These are phyloP conservation scores for Anarhynchus alexandrinus DNA, from an alignment of 2,113 vertebrate genomes.

Conservation along the genomic window DNA sequence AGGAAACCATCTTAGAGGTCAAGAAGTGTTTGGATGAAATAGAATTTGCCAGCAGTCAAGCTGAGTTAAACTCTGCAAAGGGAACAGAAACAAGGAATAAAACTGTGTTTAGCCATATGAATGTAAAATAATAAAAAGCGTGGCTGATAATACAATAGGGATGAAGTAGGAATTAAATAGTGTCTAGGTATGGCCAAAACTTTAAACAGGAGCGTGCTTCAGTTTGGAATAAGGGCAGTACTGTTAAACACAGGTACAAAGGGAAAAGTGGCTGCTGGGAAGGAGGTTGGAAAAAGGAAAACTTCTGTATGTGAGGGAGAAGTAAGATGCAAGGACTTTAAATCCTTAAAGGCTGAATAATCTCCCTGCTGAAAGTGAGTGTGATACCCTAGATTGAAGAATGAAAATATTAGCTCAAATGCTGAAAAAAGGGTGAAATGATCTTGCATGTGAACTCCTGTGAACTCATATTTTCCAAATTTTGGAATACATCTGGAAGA, in stretches of 20 bases:
- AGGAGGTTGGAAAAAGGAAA: not conserved
- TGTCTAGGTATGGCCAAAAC: not conserved
- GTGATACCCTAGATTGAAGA: not conserved
- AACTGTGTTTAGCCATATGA: not conserved
- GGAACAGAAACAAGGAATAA: not conserved
- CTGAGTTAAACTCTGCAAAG: not conserved
- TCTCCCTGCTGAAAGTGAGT: not conserved
- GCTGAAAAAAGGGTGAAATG: not conserved
- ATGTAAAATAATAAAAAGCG: not conserved
- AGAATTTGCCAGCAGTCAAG: slow-evolving; percentile 7
- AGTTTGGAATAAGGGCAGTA: not conserved
- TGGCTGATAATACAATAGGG: not conserved
- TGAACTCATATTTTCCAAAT: not conserved
- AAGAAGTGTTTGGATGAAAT: not conserved
- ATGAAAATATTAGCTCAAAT: not conserved
- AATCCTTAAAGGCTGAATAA: not conserved
- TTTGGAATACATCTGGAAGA: not conserved
- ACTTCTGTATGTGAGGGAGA: not conserved
- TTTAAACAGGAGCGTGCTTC: not conserved
- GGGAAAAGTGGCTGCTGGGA: not conserved
- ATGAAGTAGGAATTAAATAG: not conserved
- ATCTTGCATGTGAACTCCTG: not conserved
- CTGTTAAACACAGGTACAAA: not conserved
- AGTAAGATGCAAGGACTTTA: not conserved
- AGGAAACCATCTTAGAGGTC: not conserved